phyloP scores from a whole-genome alignment of 2,888 invertebrate genomes.

The Limnephilus marmoratus region DNA sequence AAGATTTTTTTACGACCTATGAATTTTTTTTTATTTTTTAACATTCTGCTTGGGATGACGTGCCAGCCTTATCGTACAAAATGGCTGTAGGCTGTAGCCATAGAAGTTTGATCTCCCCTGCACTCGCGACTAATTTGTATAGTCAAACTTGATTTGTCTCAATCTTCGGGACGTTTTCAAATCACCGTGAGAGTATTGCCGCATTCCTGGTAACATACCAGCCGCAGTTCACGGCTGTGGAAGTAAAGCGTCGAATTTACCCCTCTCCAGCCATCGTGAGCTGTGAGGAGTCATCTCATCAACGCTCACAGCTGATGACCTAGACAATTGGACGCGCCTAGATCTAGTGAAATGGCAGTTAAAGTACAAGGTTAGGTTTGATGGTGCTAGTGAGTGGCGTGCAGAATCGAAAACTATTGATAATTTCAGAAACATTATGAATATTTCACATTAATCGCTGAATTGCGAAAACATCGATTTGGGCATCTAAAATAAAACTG shows the following conservation, averaged over 20 bases:
- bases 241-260: neutral
- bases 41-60: neutral
- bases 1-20: too few species aligned
- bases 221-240: neutral
- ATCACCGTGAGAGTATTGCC: slow-evolving; percentile 41
- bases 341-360: neutral
- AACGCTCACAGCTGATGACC: neutral
- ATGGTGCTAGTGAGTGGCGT: neutral
- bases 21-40: too few species aligned
- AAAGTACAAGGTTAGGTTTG: neutral
- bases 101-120: slow-evolving; percentile 23
- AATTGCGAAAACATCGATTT: too few species aligned
- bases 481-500: too few species aligned
- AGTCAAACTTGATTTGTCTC: slow-evolving; percentile 57
- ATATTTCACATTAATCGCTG: too few species aligned
- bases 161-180: slow-evolving; percentile 44
- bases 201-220: neutral
- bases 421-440: neutral
- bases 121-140: slow-evolving; percentile 46
- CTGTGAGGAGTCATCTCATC: neutral
- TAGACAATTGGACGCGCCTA: neutral
- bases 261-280: neutral
- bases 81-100: too few species aligned
- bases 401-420: neutral
- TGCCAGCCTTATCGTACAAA: neutral